A percentile compares a stretch with the other conserved stretches of the same genome.
Evolutionary conservation across 35 echinoderm and acorn worm species (phyloP).

Genomic region (Lytechinus variegatus): DNA sequence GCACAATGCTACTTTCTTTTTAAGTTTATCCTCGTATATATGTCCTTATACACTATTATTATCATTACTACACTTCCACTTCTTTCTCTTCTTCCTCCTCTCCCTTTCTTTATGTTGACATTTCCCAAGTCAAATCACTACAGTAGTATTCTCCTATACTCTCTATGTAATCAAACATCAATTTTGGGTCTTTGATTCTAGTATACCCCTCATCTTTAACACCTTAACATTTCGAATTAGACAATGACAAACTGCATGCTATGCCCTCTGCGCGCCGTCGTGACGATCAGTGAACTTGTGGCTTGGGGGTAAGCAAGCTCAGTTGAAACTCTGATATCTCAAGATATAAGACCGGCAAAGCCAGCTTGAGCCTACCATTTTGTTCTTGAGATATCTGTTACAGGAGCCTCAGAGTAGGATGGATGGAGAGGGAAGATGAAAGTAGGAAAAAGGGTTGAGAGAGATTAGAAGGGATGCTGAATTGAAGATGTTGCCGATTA

Average conservation of each 20-base stretch:
- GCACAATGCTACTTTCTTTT: not conserved
- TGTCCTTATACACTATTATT: too few species aligned
- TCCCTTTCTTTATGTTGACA: not conserved
- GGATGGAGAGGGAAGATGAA: not conserved
- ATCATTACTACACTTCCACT: not conserved
- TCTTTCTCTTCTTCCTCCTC: not conserved
- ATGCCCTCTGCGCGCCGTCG: not conserved
- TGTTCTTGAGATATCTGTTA: not conserved
- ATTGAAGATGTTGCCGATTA: not conserved
- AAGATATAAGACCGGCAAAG: not conserved
- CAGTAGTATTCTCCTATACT: too few species aligned
- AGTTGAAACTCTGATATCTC: not conserved
- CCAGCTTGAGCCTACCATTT: not conserved
- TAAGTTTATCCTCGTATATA: not conserved
- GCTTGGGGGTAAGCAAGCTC: not conserved
- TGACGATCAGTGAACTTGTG: slow-evolving; percentile 1
- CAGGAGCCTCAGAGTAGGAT: not conserved
- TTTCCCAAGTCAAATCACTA: too few species aligned
- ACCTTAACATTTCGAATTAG: not conserved
- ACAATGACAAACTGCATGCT: not conserved
- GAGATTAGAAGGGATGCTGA: not conserved
- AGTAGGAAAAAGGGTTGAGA: not conserved
- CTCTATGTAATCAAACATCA: not conserved
- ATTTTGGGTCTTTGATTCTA: too few species aligned
- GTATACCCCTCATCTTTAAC: not conserved